These are phyloP conservation scores for Procavia capensis DNA, from an alignment of 2,113 vertebrate species.

Conservation along the genomic window DNA sequence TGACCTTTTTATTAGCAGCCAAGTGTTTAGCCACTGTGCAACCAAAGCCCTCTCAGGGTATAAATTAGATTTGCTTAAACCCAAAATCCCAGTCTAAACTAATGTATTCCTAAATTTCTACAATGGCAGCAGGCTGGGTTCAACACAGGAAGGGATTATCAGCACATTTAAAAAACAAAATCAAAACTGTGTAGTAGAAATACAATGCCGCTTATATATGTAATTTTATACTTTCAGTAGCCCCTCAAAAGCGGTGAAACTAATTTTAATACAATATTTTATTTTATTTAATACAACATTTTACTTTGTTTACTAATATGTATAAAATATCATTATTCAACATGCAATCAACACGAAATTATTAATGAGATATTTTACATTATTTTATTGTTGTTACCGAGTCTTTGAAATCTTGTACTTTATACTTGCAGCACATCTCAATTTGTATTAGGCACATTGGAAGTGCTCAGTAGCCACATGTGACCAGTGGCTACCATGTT, in stretches of 20 bases:
- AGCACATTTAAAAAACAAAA: neutral
- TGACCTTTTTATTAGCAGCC: too few species aligned
- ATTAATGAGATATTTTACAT: neutral
- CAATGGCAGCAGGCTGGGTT: neutral
- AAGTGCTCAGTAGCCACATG: neutral
- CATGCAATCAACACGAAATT: neutral
- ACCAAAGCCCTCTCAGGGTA: too few species aligned
- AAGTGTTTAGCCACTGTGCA: too few species aligned
- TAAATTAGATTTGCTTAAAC: neutral
- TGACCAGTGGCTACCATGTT: neutral
- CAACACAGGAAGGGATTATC: neutral
- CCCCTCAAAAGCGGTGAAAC: neutral
- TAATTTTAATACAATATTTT: neutral
- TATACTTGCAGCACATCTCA: neutral
- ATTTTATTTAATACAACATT: neutral
- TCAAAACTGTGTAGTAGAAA: neutral
- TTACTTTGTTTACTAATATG: too few species aligned
- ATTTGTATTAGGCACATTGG: neutral
- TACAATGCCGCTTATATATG: neutral
- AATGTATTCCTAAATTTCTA: conserved; percentile 1
- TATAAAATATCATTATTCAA: neutral
- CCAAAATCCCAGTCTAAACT: neutral
- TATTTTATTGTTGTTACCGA: neutral
- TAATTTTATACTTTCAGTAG: neutral
- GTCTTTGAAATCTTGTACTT: neutral